These are phyloP conservation scores for Pogonognathellus flavescens DNA, from an alignment of 1,140 invertebrate genomes.

Conservation along the genomic window DNA sequence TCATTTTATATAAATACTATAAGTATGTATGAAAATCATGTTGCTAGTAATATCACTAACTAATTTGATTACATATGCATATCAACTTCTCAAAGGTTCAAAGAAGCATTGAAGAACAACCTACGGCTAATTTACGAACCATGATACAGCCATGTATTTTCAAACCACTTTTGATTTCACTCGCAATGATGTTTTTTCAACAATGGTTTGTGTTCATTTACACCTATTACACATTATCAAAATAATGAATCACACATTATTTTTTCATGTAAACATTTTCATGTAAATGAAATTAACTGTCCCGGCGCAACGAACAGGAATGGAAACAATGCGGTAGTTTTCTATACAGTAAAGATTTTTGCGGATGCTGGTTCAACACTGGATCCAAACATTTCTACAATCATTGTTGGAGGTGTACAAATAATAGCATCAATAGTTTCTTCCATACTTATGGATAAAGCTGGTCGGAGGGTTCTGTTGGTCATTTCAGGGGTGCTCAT, in stretches of 20 bases:
- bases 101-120: constrained; percentile 48
- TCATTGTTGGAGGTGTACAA: constrained; percentile 78
- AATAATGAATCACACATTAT: too few relatives aligned
- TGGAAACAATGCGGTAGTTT: constrained; percentile 71
- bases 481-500: constrained; percentile 72
- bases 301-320: neutral
- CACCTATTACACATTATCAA: too few relatives aligned
- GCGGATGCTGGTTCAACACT: constrained; percentile 81
- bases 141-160: constrained; percentile 36
- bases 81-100: neutral
- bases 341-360: constrained; percentile 73
- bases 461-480: constrained; percentile 74
- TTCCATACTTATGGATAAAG: constrained; percentile 73
- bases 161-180: constrained; percentile 55
- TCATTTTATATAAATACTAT: neutral
- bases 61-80: neutral
- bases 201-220: constrained; percentile 44
- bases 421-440: constrained; percentile 75
- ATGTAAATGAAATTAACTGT: neutral
- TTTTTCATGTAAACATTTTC: too few relatives aligned
- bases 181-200: constrained; percentile 65
- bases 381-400: constrained; percentile 73
- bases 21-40: neutral
- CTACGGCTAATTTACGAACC: neutral
- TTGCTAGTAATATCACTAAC: neutral